Base-by-base conservation (phyloP, 2,797 vertebrate species). In the Hafferia zeledoni region DNA sequence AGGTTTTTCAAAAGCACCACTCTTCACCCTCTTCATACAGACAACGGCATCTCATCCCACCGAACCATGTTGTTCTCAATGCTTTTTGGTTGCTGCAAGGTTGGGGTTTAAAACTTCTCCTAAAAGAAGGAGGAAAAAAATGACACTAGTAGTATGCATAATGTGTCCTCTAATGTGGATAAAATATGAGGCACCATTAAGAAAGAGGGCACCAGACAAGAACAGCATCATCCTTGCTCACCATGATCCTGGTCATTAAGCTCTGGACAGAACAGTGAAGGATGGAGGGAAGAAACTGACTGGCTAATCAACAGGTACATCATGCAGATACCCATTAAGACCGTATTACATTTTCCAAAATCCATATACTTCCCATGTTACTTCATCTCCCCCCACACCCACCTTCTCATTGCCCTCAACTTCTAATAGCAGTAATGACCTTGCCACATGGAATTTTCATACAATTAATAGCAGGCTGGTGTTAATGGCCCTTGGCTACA, bases 401-500 rank as follows among this genome's bases (percentile, higher is more conserved):
- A 68, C 63, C 83, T 90, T 55, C 85, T 93, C 74, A 30, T n/a
- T 83, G 83, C 71, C 86, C 88, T 95, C 90, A 69, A 43, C 86
- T 88, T 86, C 82, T 94, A 95, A 96, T 60, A 84, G 86, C 72
- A 93, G 55, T 15, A 92, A 68, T 35, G 85, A 95, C 84, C 88
- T 96, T 88, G 83, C 86, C 94, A 95, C 93, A 87, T 53, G 81
- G 87, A 92, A 95, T 96, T 96, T 97, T 89, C 86, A 94, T 81
- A 88, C 86, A 93, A 92, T 97, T 97, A 97, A 96, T 96, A 95
- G 91, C 41, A 83, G 94, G 93, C 89, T 96, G 92, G 91, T 87
- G 95, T 94, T 98, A 98, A 97, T 94, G 95, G 92, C 76, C 93
- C 96, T 96, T 95, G 76, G 96, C 96, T 97, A 97, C 94, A 97